These are phyloP conservation scores for Philaethria dido DNA, from an alignment of 2,888 invertebrate genomes.

Conservation along the genomic window DNA sequence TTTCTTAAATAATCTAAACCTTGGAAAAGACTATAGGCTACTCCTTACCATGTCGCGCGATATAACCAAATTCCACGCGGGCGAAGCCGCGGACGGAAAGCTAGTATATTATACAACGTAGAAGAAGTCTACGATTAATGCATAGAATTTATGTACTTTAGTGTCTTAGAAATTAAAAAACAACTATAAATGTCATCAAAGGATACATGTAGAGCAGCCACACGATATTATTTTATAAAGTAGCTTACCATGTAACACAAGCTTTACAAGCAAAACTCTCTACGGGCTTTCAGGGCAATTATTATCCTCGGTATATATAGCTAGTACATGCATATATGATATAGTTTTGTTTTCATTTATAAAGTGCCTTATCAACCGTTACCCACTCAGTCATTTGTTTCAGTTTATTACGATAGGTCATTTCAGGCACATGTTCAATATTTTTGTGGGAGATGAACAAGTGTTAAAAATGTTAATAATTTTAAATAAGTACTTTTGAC, in stretches of 20 bases:
- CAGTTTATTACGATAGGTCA: slow-evolving; percentile 54
- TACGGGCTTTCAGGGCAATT: slow-evolving; percentile 54
- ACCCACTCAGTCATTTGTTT: slow-evolving; percentile 64
- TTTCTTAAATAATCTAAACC: no score
- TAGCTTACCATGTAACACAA: slow-evolving; percentile 49
- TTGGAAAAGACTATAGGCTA: no score
- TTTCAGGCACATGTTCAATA: slow-evolving; percentile 15
- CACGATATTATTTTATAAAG: slow-evolving; percentile 1
- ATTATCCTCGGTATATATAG: slow-evolving; percentile 49
- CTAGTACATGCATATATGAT: slow-evolving; percentile 38
- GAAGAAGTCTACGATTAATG: no score
- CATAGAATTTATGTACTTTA: no score
- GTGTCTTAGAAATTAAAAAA: neutral
- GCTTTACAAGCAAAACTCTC: slow-evolving; percentile 51
- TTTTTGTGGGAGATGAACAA: neutral
- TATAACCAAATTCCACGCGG: no score
- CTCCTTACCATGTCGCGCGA: no score
- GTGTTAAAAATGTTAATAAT: neutral
- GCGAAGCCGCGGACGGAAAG: no score
- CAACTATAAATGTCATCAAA: neutral
- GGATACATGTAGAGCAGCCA: neutral
- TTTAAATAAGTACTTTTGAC: neutral
- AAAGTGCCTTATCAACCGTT: slow-evolving; percentile 62
- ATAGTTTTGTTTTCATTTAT: slow-evolving; percentile 54
- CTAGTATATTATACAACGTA: no score